Percentiles rank a stretch among this genome's conserved stretches.
phyloP scores from a whole-genome alignment of 2,797 vertebrate species.

The Pelochelys cantorii region DNA sequence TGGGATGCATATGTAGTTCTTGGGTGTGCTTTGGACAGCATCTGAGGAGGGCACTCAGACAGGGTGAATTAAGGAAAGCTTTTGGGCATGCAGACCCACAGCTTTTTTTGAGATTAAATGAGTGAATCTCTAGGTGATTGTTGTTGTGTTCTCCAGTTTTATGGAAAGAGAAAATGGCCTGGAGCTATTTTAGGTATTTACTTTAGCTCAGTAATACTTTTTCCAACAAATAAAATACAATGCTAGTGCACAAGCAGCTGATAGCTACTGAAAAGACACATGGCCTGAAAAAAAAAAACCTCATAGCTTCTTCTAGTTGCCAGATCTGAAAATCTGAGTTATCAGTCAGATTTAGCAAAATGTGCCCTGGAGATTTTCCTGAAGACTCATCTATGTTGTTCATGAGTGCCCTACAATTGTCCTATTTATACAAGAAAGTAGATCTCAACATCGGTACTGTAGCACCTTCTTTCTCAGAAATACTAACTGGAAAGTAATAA shows the following conservation, averaged over 20 bases:
- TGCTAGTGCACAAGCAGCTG: conserved; percentile 1
- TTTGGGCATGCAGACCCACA: conserved; percentile 4
- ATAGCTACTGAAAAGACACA: conserved; percentile 24
- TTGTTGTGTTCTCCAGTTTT: conserved; percentile 21
- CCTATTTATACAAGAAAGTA: neutral
- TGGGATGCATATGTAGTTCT: neutral
- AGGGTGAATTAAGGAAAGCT: conserved; percentile 15
- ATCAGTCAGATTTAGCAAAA: neutral
- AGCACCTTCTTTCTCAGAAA: neutral
- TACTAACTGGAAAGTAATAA: neutral
- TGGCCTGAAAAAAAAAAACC: conserved; percentile 6
- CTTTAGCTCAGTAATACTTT: conserved; percentile 26
- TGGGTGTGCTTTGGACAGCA: neutral
- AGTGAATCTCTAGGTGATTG: neutral
- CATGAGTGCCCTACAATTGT: neutral
- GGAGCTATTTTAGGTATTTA: conserved; percentile 21
- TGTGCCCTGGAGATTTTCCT: conserved; percentile 2
- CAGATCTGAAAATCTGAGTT: neutral
- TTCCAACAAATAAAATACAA: neutral
- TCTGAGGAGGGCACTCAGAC: neutral
- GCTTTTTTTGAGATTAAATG: conserved; percentile 38
- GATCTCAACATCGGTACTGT: neutral
- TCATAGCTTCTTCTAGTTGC: neutral
- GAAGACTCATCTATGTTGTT: neutral
- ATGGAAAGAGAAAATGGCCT: neutral